phyloP scores from a whole-genome alignment of 2,113 vertebrate species.

The Aleadryas rufinucha region DNA sequence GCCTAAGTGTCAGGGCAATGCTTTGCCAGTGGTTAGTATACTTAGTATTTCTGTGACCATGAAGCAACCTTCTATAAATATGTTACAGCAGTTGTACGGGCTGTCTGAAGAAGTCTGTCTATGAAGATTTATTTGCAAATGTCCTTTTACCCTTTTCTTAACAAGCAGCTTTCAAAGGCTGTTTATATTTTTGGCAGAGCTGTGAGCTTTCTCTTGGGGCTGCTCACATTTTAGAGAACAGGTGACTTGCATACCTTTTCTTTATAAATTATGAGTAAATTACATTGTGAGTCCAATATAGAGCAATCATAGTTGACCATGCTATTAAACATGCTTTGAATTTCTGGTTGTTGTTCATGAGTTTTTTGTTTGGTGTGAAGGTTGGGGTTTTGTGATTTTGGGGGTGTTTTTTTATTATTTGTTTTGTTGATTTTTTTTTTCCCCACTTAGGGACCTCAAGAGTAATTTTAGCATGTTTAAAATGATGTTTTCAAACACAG shows the following conservation, averaged over 20 bases:
- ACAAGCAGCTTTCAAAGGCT: conserved; percentile 35
- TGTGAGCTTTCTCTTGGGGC: background rate
- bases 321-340: background rate
- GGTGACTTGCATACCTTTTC: conserved; percentile 25
- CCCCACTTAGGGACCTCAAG: background rate
- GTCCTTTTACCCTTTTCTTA: conserved; percentile 41
- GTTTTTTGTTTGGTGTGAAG: background rate
- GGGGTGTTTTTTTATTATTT: too few species aligned
- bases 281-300: background rate
- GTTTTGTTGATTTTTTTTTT: background rate
- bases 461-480: background rate
- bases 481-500: background rate
- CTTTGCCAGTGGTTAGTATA: background rate
- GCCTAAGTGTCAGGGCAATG: background rate
- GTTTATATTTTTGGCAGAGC: conserved; percentile 35
- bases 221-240: conserved; percentile 42
- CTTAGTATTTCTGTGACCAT: conserved; percentile 23
- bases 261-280: conserved; percentile 47
- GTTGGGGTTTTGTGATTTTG: background rate
- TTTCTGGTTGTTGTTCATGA: background rate
- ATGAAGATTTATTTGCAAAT: conserved; percentile 48
- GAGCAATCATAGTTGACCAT: background rate
- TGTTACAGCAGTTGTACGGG: background rate
- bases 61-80: conserved; percentile 52
- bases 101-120: conserved; percentile 25